These are phyloP conservation scores for Pseudomyrmex concolor DNA, from an alignment of 1,140 invertebrate species.

Conservation along the genomic window DNA sequence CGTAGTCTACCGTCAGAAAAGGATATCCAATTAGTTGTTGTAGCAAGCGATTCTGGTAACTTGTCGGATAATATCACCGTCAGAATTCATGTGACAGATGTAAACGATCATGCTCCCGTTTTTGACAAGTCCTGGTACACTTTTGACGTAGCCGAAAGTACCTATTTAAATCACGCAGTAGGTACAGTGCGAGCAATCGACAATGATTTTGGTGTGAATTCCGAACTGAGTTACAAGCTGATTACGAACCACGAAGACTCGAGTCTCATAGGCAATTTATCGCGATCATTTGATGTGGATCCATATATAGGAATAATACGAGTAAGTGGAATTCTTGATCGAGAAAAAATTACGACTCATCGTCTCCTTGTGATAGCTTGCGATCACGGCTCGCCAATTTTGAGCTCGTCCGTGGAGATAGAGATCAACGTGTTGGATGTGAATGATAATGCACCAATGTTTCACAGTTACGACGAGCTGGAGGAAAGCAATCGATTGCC, in stretches of 20 bases:
- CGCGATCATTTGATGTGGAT: slow-evolving; percentile 52
- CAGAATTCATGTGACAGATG: slow-evolving; percentile 89
- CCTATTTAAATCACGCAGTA: slow-evolving; percentile 88
- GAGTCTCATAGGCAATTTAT: not conserved
- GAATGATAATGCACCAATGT: slow-evolving; percentile 91
- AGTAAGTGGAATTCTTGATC: slow-evolving; percentile 91
- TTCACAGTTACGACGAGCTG: slow-evolving; percentile 89
- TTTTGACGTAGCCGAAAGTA: slow-evolving; percentile 93
- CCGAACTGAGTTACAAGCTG: slow-evolving; percentile 91
- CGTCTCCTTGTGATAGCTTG: slow-evolving; percentile 90
- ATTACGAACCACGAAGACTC: slow-evolving; percentile 63
- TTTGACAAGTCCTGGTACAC: slow-evolving; percentile 93
- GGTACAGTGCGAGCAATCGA: slow-evolving; percentile 92
- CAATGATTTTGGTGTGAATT: slow-evolving; percentile 91
- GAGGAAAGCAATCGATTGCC: slow-evolving; percentile 83
- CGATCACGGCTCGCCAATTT: slow-evolving; percentile 88
- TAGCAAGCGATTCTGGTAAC: slow-evolving; percentile 91
- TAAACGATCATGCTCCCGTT: slow-evolving; percentile 94
- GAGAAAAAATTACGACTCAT: slow-evolving; percentile 90
- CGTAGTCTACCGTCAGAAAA: slow-evolving; percentile 90
- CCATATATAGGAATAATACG: slow-evolving; percentile 88
- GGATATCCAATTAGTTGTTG: slow-evolving; percentile 91
- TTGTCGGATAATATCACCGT: slow-evolving; percentile 89
- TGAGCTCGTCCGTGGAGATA: slow-evolving; percentile 90
- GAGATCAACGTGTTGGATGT: slow-evolving; percentile 92